Evolutionary conservation across 2,797 vertebrate genomes (phyloP), one percentile per base, ranked within the genome.

Genomic region (Antennarius maculatus): DNA sequence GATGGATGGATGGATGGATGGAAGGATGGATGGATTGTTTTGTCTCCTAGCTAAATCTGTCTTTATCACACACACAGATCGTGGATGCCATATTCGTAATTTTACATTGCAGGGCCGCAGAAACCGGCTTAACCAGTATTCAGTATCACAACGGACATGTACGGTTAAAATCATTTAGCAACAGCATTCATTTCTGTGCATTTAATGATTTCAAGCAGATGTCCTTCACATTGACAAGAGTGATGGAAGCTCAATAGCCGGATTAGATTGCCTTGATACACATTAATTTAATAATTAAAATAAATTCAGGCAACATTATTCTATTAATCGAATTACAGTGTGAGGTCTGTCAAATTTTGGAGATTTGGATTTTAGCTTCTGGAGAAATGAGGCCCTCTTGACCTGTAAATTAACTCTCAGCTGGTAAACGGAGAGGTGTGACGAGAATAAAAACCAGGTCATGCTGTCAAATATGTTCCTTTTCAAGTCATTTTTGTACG

Each of bases 381-480:
- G 48, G 5, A 54, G 60, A 70, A 57, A 43, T 27, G 17, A 42
- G 23, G 12, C 39, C 51, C 54, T 62, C 34, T 71, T 79, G 65
- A 63, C 57, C 73, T 79, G 37, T 72, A 75, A 53, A 82, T 82
- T 82, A 69, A 84, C 89, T 87, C 83, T 88, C 79, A 72, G 70
- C 43, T 81, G 82, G 63, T 85, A 85, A 89, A 90, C 85, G 90
- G 87, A 90, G 81, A 69, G 42, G 17, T 78, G 60, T 85, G 82
- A 86, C 82, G 84, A 81, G 23, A 39, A 37, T 65, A 28, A 70
- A 69, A 74, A 68, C 67, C 60, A 77, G 52, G 68, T 68, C 57
- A 69, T 6, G 49, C 14, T 59, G 29, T 42, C 37, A 28, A 48
- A 48, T 28, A 49, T 54, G 15, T 43, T 18, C 66, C 7, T 57